Base-by-base conservation (phyloP, 2,113 vertebrate species). In the Jacana jacana region DNA sequence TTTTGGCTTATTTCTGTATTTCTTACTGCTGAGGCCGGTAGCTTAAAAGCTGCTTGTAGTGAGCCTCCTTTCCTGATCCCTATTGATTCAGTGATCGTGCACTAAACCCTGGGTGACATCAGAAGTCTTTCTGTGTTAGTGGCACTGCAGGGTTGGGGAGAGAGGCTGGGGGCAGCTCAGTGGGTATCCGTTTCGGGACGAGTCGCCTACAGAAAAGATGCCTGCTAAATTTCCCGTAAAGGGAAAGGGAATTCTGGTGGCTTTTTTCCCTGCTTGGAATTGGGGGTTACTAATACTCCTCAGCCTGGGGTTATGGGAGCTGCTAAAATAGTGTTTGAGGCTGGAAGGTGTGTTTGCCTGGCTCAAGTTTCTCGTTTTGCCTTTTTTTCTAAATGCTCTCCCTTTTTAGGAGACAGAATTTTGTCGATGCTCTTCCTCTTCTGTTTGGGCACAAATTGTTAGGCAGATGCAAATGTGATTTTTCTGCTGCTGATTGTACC, bases 41-140 rank as follows among this genome's bases (percentile, higher is more conserved):
- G 23, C 37, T 92, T 44, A 9, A 73, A 49, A 88, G 64, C 77
- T 35, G 1, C 37, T 79, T 14, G 2, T 4, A 2, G 35, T 1
- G 15, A 68, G 24, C 20, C 39, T 84, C 51, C n/a, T 46, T 37
- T 40, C 65, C 44, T 33, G 4, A 18, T 54, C 55, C n/a, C 86
- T 70, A 66, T 77, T 64, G 94, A 96, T 95, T 89, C 25, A 64
- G 89, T 92, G 85, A 94, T 96, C 93, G 94, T 82, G 86, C 89
- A 42, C 83, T 93, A 76, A 72, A 89, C 79, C 55, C 57, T 66
- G 86, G 88, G 86, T 95, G 87, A 75, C 93, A 93, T 81, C 93
- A 91, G 94, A 87, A 87, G 79, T 35, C 81, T 86, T 95, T 95
- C 81, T 72, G 55, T 46, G 5, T 30, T 48, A 10, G 69, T 25